These are phyloP conservation scores for Uloborus plumipes DNA, from an alignment of 2,888 invertebrate genomes.

Conservation along the genomic window DNA sequence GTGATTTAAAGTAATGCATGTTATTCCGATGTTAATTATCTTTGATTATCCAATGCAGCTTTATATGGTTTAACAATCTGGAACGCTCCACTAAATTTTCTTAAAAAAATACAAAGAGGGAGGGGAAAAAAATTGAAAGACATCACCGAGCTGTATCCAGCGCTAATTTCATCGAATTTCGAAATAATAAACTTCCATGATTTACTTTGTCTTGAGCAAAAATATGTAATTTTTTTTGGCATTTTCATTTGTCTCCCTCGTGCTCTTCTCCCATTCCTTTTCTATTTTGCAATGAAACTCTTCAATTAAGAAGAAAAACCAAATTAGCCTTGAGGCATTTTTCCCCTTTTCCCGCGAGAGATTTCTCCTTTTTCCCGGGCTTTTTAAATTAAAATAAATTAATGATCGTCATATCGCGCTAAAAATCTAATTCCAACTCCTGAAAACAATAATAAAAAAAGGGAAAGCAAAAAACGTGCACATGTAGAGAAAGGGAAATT, in stretches of 20 bases:
- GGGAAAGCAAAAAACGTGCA: background rate
- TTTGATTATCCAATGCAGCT: conserved; percentile 54
- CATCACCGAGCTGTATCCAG: conserved; percentile 11
- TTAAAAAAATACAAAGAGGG: conserved; percentile 9
- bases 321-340: conserved; percentile 47
- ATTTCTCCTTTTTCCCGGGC: conserved; percentile 5
- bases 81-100: conserved; percentile 30
- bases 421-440: conserved; percentile 58
- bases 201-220: conserved; percentile 37
- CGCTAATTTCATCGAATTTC: conserved; percentile 62
- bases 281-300: conserved; percentile 58
- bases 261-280: conserved; percentile 27
- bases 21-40: conserved; percentile 61
- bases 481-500: conserved; percentile 2
- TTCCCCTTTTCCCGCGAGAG: conserved; percentile 23
- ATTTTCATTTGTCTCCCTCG: conserved; percentile 7
- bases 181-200: conserved; percentile 62
- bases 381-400: conserved; percentile 65
- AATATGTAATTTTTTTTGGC: conserved; percentile 8
- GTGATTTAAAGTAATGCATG: conserved; percentile 34
- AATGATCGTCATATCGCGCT: conserved; percentile 62
- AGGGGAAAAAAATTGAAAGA: conserved; percentile 3
- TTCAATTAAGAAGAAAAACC: conserved; percentile 61
- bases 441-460: conserved; percentile 18
- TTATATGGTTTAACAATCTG: conserved; percentile 63